Conservation (phyloP, 2,888 invertebrate species). For the Xylota sylvarum region DNA sequence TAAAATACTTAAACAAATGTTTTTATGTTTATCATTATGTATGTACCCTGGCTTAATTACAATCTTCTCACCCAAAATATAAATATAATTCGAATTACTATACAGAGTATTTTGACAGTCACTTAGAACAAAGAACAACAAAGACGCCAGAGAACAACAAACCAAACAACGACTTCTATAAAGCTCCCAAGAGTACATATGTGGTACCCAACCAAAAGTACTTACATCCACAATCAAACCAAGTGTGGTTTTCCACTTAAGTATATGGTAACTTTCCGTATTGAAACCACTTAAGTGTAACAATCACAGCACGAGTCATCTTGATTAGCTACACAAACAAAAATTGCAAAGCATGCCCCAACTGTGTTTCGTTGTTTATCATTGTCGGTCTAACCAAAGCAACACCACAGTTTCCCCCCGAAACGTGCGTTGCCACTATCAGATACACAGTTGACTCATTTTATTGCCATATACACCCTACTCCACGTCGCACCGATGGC, state of each 20-base stretch:
- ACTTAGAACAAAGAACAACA: too few relatives aligned
- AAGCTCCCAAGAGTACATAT: not conserved
- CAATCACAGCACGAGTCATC: slow-evolving; percentile 11
- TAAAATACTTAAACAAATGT: too few relatives aligned
- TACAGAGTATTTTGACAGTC: too few relatives aligned
- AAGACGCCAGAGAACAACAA: not conserved
- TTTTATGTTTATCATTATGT: too few relatives aligned
- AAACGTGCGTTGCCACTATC: slow-evolving; percentile 9
- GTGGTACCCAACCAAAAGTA: not conserved
- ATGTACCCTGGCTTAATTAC: too few relatives aligned
- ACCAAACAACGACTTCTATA: not conserved
- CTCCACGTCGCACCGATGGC: not conserved
- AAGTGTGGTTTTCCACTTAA: not conserved
- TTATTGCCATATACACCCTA: slow-evolving; percentile 20
- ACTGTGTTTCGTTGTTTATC: slow-evolving; percentile 20
- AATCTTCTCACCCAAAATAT: too few relatives aligned
- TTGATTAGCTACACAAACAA: slow-evolving; percentile 38
- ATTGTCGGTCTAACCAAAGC: not conserved
- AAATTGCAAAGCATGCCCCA: slow-evolving; percentile 4
- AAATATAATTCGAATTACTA: too few relatives aligned
- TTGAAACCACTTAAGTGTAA: slow-evolving; percentile 11
- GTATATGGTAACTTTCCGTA: not conserved
- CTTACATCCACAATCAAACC: not conserved
- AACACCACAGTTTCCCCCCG: not conserved
- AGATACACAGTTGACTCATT: slow-evolving; percentile 53